phyloP scores from a whole-genome alignment of 2,113 vertebrate genomes.

The Ramphastos sulfuratus region DNA sequence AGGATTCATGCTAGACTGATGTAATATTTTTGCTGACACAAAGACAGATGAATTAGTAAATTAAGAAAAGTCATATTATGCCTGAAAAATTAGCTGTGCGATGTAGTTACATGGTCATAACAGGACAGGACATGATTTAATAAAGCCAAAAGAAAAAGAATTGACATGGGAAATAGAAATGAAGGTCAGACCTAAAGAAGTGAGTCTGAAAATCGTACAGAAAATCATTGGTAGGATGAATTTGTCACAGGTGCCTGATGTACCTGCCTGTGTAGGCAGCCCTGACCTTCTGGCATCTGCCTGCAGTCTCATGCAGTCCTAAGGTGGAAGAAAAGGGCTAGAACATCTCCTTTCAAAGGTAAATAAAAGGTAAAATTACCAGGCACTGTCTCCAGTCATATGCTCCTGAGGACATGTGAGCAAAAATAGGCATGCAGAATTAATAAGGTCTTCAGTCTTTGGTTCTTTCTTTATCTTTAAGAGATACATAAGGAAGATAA shows the following conservation, averaged over 20 bases:
- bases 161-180: not conserved
- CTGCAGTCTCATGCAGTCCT: rapidly evolving
- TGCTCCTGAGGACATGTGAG: not conserved
- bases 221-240: not conserved
- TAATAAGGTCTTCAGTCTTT: not conserved
- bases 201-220: rapidly evolving
- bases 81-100: not conserved
- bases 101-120: not conserved
- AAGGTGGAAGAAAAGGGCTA: not conserved
- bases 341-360: not conserved
- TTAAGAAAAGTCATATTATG: not conserved
- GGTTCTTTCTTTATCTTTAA: not conserved
- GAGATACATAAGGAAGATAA: not conserved
- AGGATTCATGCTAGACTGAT: not conserved
- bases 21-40: not conserved
- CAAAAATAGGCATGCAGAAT: not conserved
- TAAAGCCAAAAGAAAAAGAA: not conserved
- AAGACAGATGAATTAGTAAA: not conserved
- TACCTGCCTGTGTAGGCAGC: not conserved
- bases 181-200: not conserved
- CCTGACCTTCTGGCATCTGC: not conserved
- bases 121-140: not conserved
- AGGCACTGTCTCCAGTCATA: not conserved
- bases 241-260: not conserved
- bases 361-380: not conserved